Conservation (phyloP, 1,140 invertebrate genomes). For the Drosophila sp. region DNA sequence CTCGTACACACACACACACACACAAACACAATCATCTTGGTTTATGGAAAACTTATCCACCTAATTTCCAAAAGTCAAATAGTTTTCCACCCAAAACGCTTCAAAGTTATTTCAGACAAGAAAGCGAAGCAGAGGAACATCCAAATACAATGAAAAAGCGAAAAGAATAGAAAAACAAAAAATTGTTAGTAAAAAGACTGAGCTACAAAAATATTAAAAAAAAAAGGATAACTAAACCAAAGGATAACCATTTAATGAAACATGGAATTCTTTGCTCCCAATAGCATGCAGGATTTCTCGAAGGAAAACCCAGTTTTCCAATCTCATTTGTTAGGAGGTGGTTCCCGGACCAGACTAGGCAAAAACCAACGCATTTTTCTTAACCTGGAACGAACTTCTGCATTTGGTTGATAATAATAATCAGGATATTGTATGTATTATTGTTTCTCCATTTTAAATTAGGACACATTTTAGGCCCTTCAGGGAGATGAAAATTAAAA, state of each 20-base stretch:
- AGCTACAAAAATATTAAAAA: constrained; percentile 74
- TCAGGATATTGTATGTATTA: background rate
- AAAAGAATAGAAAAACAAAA: constrained; percentile 52
- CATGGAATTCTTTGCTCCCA: constrained; percentile 1
- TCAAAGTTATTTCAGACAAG: constrained; percentile 21
- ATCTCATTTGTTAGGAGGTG: constrained; percentile 35
- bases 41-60: constrained; percentile 1
- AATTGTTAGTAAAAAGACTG: constrained; percentile 82
- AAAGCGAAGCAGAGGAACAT: constrained; percentile 26
- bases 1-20: constrained; percentile 7
- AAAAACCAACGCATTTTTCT: constrained; percentile 31
- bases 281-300: background rate
- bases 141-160: constrained; percentile 40
- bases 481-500: background rate
- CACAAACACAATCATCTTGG: constrained; percentile 16
- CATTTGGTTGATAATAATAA: constrained; percentile 44
- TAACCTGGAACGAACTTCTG: constrained; percentile 51
- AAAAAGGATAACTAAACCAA: constrained; percentile 38
- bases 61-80: background rate
- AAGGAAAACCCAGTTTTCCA: background rate
- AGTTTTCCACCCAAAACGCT: background rate
- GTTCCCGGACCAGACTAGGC: constrained; percentile 17
- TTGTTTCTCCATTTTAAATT: constrained; percentile 6
- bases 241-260: constrained; percentile 34
- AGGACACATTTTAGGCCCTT: background rate